Conservation (phyloP, 2,888 invertebrate genomes). For the Agonum fuliginosum region DNA sequence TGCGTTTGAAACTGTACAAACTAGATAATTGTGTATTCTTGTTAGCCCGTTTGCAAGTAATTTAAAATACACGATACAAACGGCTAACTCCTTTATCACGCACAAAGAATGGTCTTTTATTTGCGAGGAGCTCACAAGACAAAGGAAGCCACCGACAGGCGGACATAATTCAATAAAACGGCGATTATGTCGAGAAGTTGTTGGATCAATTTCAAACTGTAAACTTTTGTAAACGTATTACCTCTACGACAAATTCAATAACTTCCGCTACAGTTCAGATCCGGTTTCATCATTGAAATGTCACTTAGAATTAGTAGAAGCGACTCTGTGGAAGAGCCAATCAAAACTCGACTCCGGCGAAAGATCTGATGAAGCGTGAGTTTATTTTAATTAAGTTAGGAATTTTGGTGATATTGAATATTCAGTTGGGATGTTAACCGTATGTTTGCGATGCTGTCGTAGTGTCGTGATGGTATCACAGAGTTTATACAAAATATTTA, state of each 20-base stretch:
- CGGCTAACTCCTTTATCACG: not conserved
- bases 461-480: no score
- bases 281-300: conserved; percentile 2
- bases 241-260: conserved; percentile 24
- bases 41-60: conserved; percentile 15
- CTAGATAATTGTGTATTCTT: conserved; percentile 34
- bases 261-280: not conserved
- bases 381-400: not conserved
- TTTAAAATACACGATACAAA: conserved; percentile 15
- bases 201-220: conserved; percentile 3
- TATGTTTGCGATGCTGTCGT: not conserved
- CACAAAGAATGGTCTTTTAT: conserved; percentile 19
- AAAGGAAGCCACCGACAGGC: conserved; percentile 1
- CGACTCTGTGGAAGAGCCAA: not conserved
- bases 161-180: not conserved
- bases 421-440: not conserved
- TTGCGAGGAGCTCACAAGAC: not conserved
- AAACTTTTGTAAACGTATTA: conserved; percentile 31
- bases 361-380: not conserved
- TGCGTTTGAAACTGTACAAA: not conserved
- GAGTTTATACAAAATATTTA: no score
- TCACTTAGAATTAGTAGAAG: not conserved
- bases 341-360: not conserved
- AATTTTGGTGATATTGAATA: not conserved
- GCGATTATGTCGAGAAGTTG: conserved; percentile 14